phyloP scores from a whole-genome alignment of 2,797 vertebrate species.

The Onychomys leucogaster region DNA sequence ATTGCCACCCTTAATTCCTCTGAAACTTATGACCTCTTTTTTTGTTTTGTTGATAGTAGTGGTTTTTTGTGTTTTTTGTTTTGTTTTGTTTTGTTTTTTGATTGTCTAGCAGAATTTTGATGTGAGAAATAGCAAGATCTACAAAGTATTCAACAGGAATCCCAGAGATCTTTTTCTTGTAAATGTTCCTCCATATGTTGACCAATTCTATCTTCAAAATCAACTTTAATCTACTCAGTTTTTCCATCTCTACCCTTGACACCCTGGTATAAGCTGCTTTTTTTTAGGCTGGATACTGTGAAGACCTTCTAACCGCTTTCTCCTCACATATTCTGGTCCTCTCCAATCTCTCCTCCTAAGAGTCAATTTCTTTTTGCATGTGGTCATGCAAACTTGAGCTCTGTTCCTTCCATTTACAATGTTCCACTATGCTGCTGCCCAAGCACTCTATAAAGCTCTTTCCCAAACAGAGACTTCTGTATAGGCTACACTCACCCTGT shows the following conservation, averaged over 20 bases:
- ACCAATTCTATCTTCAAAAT: background rate
- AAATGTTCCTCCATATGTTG: background rate
- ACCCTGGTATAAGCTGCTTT: background rate
- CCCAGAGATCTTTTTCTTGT: background rate
- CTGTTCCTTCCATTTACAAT: background rate
- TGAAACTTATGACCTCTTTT: background rate
- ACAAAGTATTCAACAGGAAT: conserved; percentile 13
- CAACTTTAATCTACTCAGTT: background rate
- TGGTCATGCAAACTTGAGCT: no score
- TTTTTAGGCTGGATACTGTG: background rate
- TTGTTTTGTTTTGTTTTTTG: background rate
- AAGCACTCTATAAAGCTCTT: background rate
- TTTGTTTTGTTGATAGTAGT: no score
- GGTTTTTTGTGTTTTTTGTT: background rate
- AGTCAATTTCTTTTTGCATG: background rate
- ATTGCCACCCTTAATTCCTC: background rate
- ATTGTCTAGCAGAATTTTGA: background rate
- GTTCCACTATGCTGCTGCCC: background rate
- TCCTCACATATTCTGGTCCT: background rate
- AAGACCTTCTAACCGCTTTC: background rate
- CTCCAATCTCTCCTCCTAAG: background rate
- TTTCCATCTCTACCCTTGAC: background rate
- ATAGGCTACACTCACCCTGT: no score
- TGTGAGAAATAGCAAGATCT: background rate
- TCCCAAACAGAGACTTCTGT: background rate